Percentiles rank a stretch among this genome's conserved stretches.
phyloP scores from a whole-genome alignment of 2,113 vertebrate genomes.

The Silurus asotus region DNA sequence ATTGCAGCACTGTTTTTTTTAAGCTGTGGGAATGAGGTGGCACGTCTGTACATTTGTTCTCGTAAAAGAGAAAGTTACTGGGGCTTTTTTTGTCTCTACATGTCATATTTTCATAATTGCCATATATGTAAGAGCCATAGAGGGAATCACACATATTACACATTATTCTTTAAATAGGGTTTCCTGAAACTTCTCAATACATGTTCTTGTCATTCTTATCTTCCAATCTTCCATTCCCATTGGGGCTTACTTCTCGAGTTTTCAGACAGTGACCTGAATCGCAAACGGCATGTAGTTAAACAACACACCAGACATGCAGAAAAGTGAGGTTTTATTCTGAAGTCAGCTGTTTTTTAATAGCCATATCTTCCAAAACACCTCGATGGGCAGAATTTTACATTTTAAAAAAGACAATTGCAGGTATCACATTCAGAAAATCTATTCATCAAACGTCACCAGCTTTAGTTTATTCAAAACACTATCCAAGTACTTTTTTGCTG shows the following conservation, averaged over 20 bases:
- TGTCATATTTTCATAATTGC: not conserved
- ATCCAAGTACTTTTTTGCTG: not conserved
- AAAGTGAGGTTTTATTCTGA: not conserved
- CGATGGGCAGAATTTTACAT: not conserved
- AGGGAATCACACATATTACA: not conserved
- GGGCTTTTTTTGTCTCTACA: not conserved
- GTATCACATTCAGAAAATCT: not conserved
- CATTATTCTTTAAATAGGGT: not conserved
- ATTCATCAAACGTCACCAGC: not conserved
- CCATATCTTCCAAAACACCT: not conserved
- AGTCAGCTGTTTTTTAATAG: not conserved
- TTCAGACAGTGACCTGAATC: not conserved
- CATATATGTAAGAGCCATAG: not conserved
- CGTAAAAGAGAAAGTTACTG: not conserved
- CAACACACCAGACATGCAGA: not conserved
- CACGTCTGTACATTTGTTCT: not conserved
- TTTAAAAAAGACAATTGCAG: not conserved
- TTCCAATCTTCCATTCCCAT: conserved; percentile 1
- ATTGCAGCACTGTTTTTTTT: not conserved
- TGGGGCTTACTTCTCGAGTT: not conserved
- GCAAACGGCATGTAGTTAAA: not conserved
- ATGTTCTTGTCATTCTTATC: not conserved
- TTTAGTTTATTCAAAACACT: not conserved
- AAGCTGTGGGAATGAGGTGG: not conserved
- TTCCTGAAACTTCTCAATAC: not conserved